phyloP scores from a whole-genome alignment of 2,797 vertebrate genomes.

The Halcyon smyrnensis region DNA sequence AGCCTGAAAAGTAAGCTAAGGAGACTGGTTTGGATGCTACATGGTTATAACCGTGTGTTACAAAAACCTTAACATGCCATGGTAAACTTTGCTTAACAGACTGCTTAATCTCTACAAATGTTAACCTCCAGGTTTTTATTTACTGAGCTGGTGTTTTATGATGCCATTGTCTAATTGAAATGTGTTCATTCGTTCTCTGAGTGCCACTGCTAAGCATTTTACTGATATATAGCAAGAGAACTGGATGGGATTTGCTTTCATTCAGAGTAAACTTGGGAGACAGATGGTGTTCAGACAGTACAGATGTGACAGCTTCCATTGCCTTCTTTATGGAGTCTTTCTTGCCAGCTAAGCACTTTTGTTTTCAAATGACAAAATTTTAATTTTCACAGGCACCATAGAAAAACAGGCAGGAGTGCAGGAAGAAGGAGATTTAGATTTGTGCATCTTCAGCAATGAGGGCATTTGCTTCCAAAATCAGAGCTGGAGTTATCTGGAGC shows the following conservation, averaged over 20 bases:
- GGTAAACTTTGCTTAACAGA: constrained; percentile 73
- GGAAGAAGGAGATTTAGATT: background rate
- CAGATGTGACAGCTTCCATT: constrained; percentile 68
- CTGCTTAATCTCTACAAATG: constrained; percentile 64
- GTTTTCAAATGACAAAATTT: constrained; percentile 53
- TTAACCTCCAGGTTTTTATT: constrained; percentile 59
- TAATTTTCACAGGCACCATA: background rate
- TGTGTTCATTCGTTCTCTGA: constrained; percentile 61
- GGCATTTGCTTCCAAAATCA: background rate
- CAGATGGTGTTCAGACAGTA: constrained; percentile 72
- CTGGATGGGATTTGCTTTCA: constrained; percentile 56
- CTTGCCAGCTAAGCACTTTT: constrained; percentile 69
- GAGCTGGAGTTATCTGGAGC: background rate
- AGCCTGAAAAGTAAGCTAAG: background rate
- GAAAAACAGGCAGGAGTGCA: background rate
- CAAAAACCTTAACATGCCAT: background rate
- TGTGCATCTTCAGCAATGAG: background rate
- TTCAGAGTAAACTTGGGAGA: constrained; percentile 52
- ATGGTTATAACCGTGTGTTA: background rate
- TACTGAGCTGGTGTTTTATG: constrained; percentile 40
- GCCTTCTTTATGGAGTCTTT: constrained; percentile 57
- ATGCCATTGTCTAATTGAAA: constrained; percentile 68
- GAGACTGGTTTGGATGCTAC: background rate
- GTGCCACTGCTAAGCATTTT: constrained; percentile 58
- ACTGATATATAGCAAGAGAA: constrained; percentile 39